Base-by-base conservation (phyloP, 2,888 invertebrate species). In the Heliconius ismenius region DNA sequence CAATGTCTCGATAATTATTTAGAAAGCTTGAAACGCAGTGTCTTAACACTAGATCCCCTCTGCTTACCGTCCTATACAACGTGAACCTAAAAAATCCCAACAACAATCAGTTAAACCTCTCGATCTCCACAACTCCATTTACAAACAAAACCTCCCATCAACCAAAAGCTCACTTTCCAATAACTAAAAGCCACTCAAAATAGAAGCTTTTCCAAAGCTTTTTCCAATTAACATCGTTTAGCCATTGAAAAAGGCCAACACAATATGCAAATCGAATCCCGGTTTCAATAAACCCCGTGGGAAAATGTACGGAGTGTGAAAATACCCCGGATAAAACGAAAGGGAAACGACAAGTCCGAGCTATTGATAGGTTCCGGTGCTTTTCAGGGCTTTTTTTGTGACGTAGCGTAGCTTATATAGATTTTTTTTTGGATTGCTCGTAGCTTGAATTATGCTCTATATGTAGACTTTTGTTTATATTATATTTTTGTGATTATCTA, bases 221-320 rank as follows among this genome's bases (percentile, higher is more conserved):
- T 85, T 87, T 85, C 86, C 88, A 89, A 90, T 90, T 89, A 88
- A 84, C 83, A 81, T 80, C 81, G 81, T 84, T 84, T 80, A 85
- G 81, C 83, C 77, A 82, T 82, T 82, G 82, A 83, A 83, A 83
- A 81, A 81, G 80, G 80, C 80, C 86, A 86, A 86, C 87, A 88
- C 90, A 90, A 90, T 91, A 92, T 92, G 92, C 90, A 92, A 92
- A 92, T 92, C 83, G 86, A 87, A 87, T 88, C 84, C 86, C 85
- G 86, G 86, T 86, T 86, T 89, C 88, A 83, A 88, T 87, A 82
- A 78, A 80, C 82, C 83, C 83, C 84, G 83, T 82, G 83, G 81
- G 82, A 84, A 49, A 84, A 81, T 60, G 79, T 78, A 75, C 81
- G 80, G 81, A 78, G 81, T 78, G 83, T 81, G 81, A 81, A 84